Percentiles rank a stretch among this genome's conserved stretches.
phyloP scores from a whole-genome alignment of 2,888 invertebrate genomes.

The Parnassius orleans region DNA sequence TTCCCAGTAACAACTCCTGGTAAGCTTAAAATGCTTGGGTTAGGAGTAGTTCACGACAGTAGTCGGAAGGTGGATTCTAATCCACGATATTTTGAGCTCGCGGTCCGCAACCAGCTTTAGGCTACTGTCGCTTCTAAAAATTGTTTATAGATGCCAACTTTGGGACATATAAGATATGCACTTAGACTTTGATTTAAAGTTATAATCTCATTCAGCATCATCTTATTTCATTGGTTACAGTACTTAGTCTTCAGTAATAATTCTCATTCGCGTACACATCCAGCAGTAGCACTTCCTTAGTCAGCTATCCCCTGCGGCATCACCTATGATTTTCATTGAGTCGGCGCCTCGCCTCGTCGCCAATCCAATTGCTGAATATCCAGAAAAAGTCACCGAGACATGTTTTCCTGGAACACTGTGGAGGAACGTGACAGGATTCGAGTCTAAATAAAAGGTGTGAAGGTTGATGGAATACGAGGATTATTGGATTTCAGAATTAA shows the following conservation, averaged over 20 bases:
- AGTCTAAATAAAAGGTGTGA: background rate
- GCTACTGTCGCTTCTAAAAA: no score
- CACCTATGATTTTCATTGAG: conserved; percentile 17
- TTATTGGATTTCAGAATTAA: background rate
- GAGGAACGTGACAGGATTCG: conserved; percentile 9
- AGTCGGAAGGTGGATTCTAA: no score
- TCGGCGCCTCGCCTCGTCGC: conserved; percentile 13
- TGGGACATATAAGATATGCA: no score
- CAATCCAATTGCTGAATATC: conserved; percentile 15
- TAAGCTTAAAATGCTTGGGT: no score
- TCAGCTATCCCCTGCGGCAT: conserved; percentile 9
- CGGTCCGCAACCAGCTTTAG: no score
- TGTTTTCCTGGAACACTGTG: conserved; percentile 13
- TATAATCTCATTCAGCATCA: no score
- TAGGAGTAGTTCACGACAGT: no score
- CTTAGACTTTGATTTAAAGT: no score
- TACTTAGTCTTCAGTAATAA: background rate
- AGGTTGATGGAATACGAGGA: background rate
- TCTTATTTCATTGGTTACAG: no score
- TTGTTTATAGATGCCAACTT: no score
- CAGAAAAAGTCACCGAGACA: conserved; percentile 1
- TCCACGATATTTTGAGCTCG: no score
- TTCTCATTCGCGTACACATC: background rate
- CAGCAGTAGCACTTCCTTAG: background rate
- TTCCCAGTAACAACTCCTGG: no score